phyloP scores from a whole-genome alignment of 2,888 invertebrate genomes.

The Drosophila hamatofila region DNA sequence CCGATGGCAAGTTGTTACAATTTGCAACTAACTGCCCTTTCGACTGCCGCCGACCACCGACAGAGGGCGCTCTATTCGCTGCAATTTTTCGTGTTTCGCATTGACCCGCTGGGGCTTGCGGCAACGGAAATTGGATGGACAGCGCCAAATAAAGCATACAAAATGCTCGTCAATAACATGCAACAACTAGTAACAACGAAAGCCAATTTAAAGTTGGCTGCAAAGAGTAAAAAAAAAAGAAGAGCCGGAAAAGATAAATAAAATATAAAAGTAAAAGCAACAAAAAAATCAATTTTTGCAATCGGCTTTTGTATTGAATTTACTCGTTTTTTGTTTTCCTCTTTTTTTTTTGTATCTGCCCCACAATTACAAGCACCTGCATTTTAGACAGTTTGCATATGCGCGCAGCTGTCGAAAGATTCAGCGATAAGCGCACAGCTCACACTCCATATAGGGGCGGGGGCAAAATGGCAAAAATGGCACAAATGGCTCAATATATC shows the following conservation, averaged over 20 bases:
- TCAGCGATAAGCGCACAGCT: conserved; percentile 39
- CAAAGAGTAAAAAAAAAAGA: conserved; percentile 9
- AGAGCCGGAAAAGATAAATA: conserved; percentile 8
- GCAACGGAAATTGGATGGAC: conserved; percentile 75
- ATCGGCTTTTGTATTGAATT: conserved; percentile 56
- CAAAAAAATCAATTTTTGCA: conserved; percentile 25
- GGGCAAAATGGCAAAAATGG: too few relatives aligned
- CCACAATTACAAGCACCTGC: conserved; percentile 31
- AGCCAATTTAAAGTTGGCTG: conserved; percentile 69
- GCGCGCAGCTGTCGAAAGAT: conserved; percentile 68
- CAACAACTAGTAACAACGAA: conserved; percentile 56
- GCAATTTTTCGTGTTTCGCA: conserved; percentile 28
- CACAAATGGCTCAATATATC: conserved; percentile 47
- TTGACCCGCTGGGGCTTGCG: conserved; percentile 61
- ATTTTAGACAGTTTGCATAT: conserved; percentile 59
- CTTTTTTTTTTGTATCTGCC: too few relatives aligned
- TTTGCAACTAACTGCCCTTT: conserved; percentile 10
- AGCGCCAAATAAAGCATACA: conserved; percentile 71
- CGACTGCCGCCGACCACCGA: too few relatives aligned
- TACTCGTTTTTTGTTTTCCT: conserved; percentile 12
- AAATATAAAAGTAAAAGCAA: conserved; percentile 24
- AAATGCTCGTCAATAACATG: conserved; percentile 71
- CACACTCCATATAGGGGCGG: background rate
- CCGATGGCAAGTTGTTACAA: conserved; percentile 47
- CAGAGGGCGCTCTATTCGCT: background rate